Percentiles rank a stretch among this genome's conserved stretches.
phyloP scores from a whole-genome alignment of 2,888 invertebrate species.

The Drosophila quinaria region DNA sequence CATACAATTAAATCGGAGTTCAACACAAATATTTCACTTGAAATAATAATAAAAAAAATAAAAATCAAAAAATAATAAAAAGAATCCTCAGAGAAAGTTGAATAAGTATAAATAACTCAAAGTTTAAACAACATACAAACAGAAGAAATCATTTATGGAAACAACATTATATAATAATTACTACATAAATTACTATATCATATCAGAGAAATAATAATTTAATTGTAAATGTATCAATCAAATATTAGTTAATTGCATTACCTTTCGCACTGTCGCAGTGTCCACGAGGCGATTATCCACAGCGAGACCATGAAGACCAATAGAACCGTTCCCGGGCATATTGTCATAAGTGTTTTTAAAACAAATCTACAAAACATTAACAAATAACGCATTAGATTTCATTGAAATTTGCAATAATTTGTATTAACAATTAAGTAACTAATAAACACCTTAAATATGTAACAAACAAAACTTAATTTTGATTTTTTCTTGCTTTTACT shows the following conservation, averaged over 20 bases:
- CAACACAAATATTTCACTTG: slow-evolving; percentile 1
- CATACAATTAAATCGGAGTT: slow-evolving; percentile 74
- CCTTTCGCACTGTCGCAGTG: slow-evolving; percentile 99
- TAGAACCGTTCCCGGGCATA: slow-evolving; percentile 98
- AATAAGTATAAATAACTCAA: slow-evolving; percentile 36
- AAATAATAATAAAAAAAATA: slow-evolving; percentile 15
- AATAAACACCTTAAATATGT: too few relatives aligned
- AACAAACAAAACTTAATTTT: too few relatives aligned
- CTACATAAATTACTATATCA: slow-evolving; percentile 56
- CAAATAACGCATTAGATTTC: not conserved
- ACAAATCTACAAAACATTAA: slow-evolving; percentile 89
- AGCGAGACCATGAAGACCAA: slow-evolving; percentile 99
- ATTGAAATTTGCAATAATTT: not conserved
- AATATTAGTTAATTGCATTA: slow-evolving; percentile 86
- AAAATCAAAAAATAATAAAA: slow-evolving; percentile 10
- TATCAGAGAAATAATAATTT: slow-evolving; percentile 6
- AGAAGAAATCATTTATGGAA: slow-evolving; percentile 25
- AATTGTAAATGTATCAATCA: not conserved
- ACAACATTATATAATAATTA: slow-evolving; percentile 45
- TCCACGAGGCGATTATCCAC: slow-evolving; percentile 99
- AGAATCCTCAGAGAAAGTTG: slow-evolving; percentile 30
- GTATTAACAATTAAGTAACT: not conserved
- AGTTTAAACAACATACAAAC: slow-evolving; percentile 35
- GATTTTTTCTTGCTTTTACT: too few relatives aligned
- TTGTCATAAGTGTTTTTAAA: slow-evolving; percentile 99